Evolutionary conservation across 1,140 invertebrate species (phyloP).

Genomic region (Formica exsecta): DNA sequence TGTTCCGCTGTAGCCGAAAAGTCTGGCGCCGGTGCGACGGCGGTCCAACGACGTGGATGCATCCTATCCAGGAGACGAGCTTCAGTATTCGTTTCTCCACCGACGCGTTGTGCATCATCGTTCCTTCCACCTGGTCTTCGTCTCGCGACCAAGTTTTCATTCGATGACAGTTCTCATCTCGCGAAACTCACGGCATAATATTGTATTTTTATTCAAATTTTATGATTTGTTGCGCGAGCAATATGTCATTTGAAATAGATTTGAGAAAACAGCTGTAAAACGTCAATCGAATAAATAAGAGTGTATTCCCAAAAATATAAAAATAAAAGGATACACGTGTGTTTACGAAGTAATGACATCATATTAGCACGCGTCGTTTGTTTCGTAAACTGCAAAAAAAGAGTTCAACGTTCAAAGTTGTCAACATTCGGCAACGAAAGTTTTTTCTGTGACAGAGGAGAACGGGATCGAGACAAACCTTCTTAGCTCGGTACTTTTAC

Average conservation of each 20-base stretch:
- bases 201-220: not conserved
- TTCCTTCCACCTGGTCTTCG: not conserved
- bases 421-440: slow-evolving; percentile 35
- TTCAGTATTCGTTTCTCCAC: slow-evolving; percentile 36
- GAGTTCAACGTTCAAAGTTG: not conserved
- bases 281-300: not conserved
- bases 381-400: not conserved
- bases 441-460: slow-evolving; percentile 1
- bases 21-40: slow-evolving; percentile 77
- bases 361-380: not conserved
- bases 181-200: not conserved
- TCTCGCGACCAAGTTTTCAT: not conserved
- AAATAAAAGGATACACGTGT: not conserved
- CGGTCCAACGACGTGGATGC: slow-evolving; percentile 69
- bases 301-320: not conserved
- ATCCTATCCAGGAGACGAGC: slow-evolving; percentile 14
- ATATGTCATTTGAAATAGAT: not conserved
- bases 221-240: not conserved
- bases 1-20: slow-evolving; percentile 74
- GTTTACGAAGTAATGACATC: not conserved
- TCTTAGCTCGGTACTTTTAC: slow-evolving; percentile 1
- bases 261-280: not conserved
- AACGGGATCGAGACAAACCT: not conserved
- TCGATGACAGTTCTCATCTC: not conserved
- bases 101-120: not conserved